Evolutionary conservation across 92 coral and sea anemone species (phyloP).

Genomic region (Parazoanthus swiftii): DNA sequence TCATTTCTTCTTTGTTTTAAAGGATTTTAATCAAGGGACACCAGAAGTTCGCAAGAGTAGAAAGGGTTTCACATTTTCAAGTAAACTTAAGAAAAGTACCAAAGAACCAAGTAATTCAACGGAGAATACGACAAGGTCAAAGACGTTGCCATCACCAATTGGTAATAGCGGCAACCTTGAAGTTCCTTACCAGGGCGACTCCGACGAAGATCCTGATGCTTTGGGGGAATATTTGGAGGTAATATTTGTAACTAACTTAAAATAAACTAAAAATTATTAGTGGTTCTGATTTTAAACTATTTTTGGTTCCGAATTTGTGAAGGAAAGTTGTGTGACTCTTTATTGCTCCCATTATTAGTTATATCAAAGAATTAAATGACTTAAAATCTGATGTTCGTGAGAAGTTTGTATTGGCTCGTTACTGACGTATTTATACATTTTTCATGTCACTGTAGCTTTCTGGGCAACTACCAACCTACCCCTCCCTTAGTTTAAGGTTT

Average conservation of each 20-base stretch:
- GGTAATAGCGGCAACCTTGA: slow-evolving; percentile 29
- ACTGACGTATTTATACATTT: no score
- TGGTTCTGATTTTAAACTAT: no score
- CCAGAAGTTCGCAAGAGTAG: slow-evolving; percentile 72
- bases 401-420: no score
- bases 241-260: background rate
- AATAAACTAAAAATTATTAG: no score
- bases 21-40: slow-evolving; percentile 79
- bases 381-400: no score
- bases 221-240: slow-evolving; percentile 75
- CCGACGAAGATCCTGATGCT: slow-evolving; percentile 47
- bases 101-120: background rate
- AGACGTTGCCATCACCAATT: background rate
- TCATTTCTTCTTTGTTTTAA: background rate
- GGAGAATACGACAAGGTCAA: background rate
- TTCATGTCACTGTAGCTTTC: no score
- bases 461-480: no score
- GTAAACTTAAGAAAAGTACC: slow-evolving; percentile 41
- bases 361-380: no score
- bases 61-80: slow-evolving; percentile 47
- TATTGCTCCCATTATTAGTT: background rate
- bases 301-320: no score
- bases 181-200: slow-evolving; percentile 23
- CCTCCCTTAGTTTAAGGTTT: no score
- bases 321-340: background rate